phyloP scores from a whole-genome alignment of 2,797 vertebrate genomes.

The Crossoptilon crossoptilon region DNA sequence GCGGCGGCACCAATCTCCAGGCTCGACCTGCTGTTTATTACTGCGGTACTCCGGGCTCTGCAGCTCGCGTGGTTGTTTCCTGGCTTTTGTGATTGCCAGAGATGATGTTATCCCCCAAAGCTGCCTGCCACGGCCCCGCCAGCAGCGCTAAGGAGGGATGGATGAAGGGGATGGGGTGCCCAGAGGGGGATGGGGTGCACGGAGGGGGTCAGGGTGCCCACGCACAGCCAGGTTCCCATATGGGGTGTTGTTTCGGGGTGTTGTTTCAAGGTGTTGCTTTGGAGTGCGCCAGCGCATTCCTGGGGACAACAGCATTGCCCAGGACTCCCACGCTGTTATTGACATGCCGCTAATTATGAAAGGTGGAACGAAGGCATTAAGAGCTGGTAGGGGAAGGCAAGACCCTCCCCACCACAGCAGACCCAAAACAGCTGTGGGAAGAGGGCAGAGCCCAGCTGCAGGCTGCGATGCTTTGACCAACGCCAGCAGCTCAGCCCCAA shows the following conservation, averaged over 20 bases:
- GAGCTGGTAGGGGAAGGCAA: background rate
- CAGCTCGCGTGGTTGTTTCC: constrained; percentile 6
- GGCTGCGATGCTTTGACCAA: constrained; percentile 18
- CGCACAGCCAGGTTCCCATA: background rate
- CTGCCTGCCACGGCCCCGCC: rapidly evolving
- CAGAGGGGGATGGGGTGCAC: background rate
- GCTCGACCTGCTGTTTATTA: constrained; percentile 64
- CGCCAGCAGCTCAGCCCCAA: constrained; percentile 43
- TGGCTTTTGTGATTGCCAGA: background rate
- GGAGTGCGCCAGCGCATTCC: background rate
- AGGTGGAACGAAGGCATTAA: background rate
- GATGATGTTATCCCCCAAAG: background rate
- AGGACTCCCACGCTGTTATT: rapidly evolving
- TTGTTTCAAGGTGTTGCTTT: rapidly evolving
- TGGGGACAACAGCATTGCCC: background rate
- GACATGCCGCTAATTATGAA: background rate
- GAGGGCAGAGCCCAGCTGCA: rapidly evolving
- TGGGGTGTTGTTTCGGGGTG: rapidly evolving
- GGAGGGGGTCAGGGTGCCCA: background rate
- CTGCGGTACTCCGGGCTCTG: constrained; percentile 56
- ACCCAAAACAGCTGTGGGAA: background rate
- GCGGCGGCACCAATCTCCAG: constrained; percentile 55
- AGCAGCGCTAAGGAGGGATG: background rate
- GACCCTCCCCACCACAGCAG: background rate
- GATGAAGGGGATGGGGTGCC: background rate